Base-by-base conservation (phyloP, 2,113 vertebrate genomes). In the Ascaphus truei region DNA sequence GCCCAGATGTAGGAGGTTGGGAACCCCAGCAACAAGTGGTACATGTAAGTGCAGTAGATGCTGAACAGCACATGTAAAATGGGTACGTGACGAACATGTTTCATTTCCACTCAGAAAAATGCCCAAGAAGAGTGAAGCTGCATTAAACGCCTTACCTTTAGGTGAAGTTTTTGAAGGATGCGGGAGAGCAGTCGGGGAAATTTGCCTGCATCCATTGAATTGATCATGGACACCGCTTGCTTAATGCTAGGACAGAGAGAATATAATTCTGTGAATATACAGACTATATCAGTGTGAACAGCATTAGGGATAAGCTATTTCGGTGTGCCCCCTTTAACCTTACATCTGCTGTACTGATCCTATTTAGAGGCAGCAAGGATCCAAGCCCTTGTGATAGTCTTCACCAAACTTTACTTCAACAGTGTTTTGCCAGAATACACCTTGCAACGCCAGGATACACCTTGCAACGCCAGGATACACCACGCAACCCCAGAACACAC, bases 81-180 rank as follows among this genome's bases (percentile, higher is more conserved):
- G 11, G 11, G 11, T 6, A 33, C 31, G 2, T 3, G 23, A 13
- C 23, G 4, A 25, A 10, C 7, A 9, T 20, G n/a, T 34, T 34
- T 31, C 7, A 30, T 16, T 27, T 15, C 23, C 7, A 30, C 27
- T 33, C 3, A 9, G 27, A 6, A 27, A 52, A 27, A 7, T 6
- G 15, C 4, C 7, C 68, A 59, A 3, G 23, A 10, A 73, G 59
- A 76, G 39, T 33, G 55, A 80, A n/a, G n/a, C n/a, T n/a, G n/a
- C n/a, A n/a, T n/a, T n/a, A n/a, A n/a, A n/a, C n/a, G n/a, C n/a
- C 80, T 50, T 77, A 98, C 96, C 95, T 98, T 99, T 37, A 96
- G 76, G 76, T 98, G 96, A 75, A 98, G 92, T 79, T 92, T 99
- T 73, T 98, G 95, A 60, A 95, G 89, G 60, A 98, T 94, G 20